Evolutionary conservation across 2,113 vertebrate species (phyloP).

Genomic region (Peromyscus polionotus): DNA sequence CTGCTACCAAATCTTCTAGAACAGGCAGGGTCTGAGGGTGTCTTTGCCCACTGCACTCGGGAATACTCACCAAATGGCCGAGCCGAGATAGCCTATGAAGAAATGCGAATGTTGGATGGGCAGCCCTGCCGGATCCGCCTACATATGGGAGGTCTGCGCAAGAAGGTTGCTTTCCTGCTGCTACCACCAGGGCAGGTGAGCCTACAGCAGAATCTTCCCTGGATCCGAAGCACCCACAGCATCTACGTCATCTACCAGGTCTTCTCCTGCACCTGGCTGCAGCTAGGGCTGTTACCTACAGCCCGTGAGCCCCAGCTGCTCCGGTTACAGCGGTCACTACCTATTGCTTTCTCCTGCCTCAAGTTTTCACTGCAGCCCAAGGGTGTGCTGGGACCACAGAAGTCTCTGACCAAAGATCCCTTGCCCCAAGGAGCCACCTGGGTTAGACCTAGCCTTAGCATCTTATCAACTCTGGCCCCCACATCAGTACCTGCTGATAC

Average conservation of each 20-base stretch:
- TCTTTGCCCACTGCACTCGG: constrained; percentile 79
- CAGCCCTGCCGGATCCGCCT: constrained; percentile 81
- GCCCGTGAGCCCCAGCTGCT: constrained; percentile 70
- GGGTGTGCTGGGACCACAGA: constrained; percentile 83
- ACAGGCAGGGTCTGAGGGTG: constrained; percentile 63
- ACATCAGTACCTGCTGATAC: constrained; percentile 53
- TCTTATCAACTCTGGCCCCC: constrained; percentile 52
- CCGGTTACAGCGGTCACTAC: constrained; percentile 70
- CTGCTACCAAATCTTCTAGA: constrained; percentile 75
- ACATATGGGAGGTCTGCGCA: constrained; percentile 78
- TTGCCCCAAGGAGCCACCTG: constrained; percentile 78
- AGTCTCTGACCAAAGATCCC: constrained; percentile 71
- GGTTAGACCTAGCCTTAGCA: constrained; percentile 73
- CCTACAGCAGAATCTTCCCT: constrained; percentile 82
- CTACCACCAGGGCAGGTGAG: constrained; percentile 81
- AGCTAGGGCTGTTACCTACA: constrained; percentile 62
- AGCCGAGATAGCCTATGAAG: constrained; percentile 83
- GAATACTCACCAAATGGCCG: constrained; percentile 77
- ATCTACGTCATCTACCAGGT: constrained; percentile 86
- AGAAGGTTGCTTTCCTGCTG: constrained; percentile 81
- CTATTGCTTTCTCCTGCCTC: constrained; percentile 85
- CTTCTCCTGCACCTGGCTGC: constrained; percentile 82
- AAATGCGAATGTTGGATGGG: constrained; percentile 81
- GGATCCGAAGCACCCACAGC: constrained; percentile 82
- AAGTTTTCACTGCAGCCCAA: constrained; percentile 83